Base-by-base conservation (phyloP, 1,140 invertebrate genomes). In the Zaprionus capensis region DNA sequence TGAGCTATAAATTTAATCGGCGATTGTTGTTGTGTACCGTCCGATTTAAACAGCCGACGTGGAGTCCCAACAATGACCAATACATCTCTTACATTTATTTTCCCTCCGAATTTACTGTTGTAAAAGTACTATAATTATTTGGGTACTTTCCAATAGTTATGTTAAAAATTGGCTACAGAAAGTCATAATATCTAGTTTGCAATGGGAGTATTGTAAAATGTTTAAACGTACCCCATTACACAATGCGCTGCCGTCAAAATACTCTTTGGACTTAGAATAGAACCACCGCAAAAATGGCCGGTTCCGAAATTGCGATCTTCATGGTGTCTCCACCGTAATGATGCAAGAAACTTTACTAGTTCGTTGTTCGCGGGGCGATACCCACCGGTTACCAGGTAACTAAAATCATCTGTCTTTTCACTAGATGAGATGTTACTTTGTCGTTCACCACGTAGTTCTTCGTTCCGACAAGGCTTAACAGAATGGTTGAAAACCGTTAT, bases 181-280 rank as follows among this genome's bases (percentile, higher is more conserved):
- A 41, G 11, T n/a, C 15, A n/a, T 41, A n/a, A 41, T 41, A 41
- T 41, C 5, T n/a, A 5, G 5, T n/a, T n/a, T n/a, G 15, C 15
- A 41, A n/a, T 41, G n/a, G 2, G 7, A 49, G 17, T 11, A 17
- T 49, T 51, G 46, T 51, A 6, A 51, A 24, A 51, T 34, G 49
- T 28, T 59, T 38, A 31, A 36, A 76, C 34, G 28, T 66, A 85
- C 90, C 26, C 53, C 12, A 4, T 76, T 9, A 91, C 2, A 56
- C 91, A 91, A 63, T 92, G 91, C 1, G 75, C 90, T 5, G 91
- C 85, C 2, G 91, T 87, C 1, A 91, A 28, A 14, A 92, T 53
- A 22, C 14, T 9, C 41, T 44, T 61, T 2, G 11, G 0, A 9
- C 58, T 46, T 15, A 91, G 80, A n/a, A 91, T 62, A 6, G 51